phyloP scores from a whole-genome alignment of 2,888 invertebrate genomes.

The Schizaphis graminum region DNA sequence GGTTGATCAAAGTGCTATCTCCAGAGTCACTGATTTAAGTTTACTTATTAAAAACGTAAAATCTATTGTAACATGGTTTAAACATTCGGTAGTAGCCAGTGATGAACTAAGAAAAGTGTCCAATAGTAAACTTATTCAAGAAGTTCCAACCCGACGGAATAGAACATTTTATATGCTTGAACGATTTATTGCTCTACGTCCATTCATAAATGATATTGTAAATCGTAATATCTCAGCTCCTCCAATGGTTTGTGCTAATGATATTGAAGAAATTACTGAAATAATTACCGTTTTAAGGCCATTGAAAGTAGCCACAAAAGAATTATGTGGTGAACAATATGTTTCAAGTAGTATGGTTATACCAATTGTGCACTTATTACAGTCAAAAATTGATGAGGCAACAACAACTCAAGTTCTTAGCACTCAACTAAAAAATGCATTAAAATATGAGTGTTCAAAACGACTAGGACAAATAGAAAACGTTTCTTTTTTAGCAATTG shows the following conservation, averaged over 20 bases:
- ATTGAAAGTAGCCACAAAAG: slow-evolving; percentile 11
- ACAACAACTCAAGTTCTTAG: slow-evolving; percentile 21
- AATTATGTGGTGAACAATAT: slow-evolving; percentile 34
- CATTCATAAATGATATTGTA: slow-evolving; percentile 38
- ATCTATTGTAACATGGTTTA: background rate
- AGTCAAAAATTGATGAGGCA: slow-evolving; percentile 21
- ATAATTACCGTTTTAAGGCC: background rate
- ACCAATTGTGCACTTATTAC: slow-evolving; percentile 9
- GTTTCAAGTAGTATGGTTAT: slow-evolving; percentile 30
- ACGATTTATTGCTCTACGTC: slow-evolving; percentile 8
- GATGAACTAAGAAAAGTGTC: background rate
- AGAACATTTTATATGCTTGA: slow-evolving; percentile 39
- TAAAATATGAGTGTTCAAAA: background rate
- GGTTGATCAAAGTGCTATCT: slow-evolving; percentile 34
- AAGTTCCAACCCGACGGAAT: slow-evolving; percentile 26
- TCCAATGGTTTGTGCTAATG: background rate
- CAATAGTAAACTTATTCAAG: slow-evolving; percentile 34
- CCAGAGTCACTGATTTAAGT: slow-evolving; percentile 10
- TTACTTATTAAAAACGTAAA: background rate
- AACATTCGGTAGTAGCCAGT: background rate
- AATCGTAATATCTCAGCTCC: slow-evolving; percentile 54
- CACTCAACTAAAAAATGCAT: slow-evolving; percentile 15
- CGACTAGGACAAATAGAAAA: slow-evolving; percentile 14
- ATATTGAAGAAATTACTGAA: background rate
- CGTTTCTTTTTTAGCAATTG: slow-evolving; percentile 31